Evolutionary conservation across 2,797 vertebrate species (phyloP).

Genomic region (Microhierax caerulescens): DNA sequence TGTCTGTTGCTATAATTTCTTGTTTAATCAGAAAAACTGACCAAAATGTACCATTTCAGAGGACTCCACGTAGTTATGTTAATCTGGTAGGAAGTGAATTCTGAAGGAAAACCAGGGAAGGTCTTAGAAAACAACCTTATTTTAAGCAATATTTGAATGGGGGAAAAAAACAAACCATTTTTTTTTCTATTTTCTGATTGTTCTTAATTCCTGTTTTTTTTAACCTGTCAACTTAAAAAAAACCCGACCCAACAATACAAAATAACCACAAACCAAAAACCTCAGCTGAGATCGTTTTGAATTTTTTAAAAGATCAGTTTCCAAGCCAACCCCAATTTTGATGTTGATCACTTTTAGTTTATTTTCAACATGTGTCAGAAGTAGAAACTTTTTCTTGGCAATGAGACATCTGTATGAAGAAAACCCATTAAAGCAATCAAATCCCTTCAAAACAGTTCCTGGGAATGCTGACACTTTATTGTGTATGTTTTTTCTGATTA

Average conservation of each 20-base stretch:
- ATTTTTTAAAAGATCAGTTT: background rate
- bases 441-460: background rate
- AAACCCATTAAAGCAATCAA: background rate
- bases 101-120: background rate
- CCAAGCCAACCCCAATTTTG: background rate
- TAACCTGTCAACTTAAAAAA: background rate
- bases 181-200: background rate
- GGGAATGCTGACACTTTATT: background rate
- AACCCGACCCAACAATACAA: background rate
- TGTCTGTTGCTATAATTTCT: background rate
- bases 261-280: background rate
- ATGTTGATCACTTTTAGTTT: background rate
- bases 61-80: background rate
- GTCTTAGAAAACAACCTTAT: background rate
- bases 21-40: background rate
- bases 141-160: background rate
- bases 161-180: accelerated
- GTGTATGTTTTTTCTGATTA: background rate
- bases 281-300: background rate
- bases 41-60: background rate
- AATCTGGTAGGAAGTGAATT: background rate
- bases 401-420: background rate
- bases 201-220: background rate
- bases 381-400: background rate
- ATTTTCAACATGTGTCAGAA: background rate